Evolutionary conservation across 1,140 invertebrate genomes (phyloP).

Genomic region (Charaxes varanes): DNA sequence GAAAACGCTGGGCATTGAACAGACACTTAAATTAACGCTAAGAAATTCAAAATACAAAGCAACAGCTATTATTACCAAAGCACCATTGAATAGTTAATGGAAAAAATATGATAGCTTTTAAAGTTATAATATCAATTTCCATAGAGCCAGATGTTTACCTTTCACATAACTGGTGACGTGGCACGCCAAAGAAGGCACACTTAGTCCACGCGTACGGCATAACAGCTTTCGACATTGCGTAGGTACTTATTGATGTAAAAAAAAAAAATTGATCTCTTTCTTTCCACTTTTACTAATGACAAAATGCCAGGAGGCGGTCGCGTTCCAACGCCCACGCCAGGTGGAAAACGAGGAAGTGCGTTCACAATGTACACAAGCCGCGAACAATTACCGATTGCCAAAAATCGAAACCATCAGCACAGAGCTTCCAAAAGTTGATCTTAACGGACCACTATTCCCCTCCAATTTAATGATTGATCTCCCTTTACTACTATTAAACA

Average conservation of each 20-base stretch:
- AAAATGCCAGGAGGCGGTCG: slow-evolving; percentile 32
- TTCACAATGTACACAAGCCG: slow-evolving; percentile 31
- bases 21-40: too few species aligned
- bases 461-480: too few species aligned
- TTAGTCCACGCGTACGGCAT: slow-evolving; percentile 22
- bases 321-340: slow-evolving; percentile 57
- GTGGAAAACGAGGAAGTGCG: slow-evolving; percentile 51
- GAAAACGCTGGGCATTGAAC: too few species aligned
- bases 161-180: slow-evolving; percentile 10
- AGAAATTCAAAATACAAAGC: too few species aligned
- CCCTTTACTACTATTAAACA: too few species aligned
- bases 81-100: too few species aligned
- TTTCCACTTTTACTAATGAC: slow-evolving; percentile 55
- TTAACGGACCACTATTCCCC: too few species aligned
- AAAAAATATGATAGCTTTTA: not conserved
- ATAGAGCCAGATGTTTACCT: slow-evolving; percentile 10
- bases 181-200: slow-evolving; percentile 32
- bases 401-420: slow-evolving; percentile 36
- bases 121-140: slow-evolving; percentile 8
- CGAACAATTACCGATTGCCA: slow-evolving; percentile 43
- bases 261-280: slow-evolving; percentile 36
- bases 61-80: too few species aligned
- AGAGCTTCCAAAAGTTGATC: too few species aligned
- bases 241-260: slow-evolving; percentile 36
- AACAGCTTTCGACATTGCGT: slow-evolving; percentile 26